These are phyloP conservation scores for Maniola jurtina DNA, from an alignment of 1,140 invertebrate genomes.

Conservation along the genomic window DNA sequence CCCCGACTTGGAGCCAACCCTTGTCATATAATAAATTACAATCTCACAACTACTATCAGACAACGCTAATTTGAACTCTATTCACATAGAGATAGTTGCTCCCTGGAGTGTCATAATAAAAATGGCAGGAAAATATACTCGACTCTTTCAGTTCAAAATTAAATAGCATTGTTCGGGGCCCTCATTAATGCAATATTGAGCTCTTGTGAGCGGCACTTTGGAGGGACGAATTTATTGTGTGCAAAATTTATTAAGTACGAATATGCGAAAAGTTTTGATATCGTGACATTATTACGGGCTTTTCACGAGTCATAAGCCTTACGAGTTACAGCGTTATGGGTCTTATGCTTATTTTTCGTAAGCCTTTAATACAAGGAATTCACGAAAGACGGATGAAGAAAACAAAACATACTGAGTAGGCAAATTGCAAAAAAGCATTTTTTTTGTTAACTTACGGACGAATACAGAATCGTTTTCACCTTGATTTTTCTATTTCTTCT, in stretches of 20 bases:
- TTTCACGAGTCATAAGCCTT: constrained; percentile 17
- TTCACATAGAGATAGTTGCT: constrained; percentile 22
- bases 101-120: constrained; percentile 15
- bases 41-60: constrained; percentile 26
- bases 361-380: background rate
- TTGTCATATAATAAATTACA: constrained; percentile 43
- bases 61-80: constrained; percentile 42
- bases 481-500: no score
- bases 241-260: constrained; percentile 63
- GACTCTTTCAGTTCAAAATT: constrained; percentile 72
- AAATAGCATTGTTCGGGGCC: constrained; percentile 73
- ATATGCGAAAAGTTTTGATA: constrained; percentile 40
- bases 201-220: constrained; percentile 46
- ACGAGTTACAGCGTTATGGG: background rate
- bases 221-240: constrained; percentile 67
- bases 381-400: background rate
- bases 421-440: no score
- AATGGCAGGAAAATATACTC: constrained; percentile 43
- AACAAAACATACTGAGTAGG: no score
- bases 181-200: constrained; percentile 77
- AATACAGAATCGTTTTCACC: no score
- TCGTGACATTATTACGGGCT: constrained; percentile 14
- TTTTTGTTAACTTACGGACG: no score
- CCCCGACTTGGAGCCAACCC: constrained; percentile 52
- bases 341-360: background rate